Evolutionary conservation across 2,888 invertebrate species (phyloP).

Genomic region (Agriotes lineatus): DNA sequence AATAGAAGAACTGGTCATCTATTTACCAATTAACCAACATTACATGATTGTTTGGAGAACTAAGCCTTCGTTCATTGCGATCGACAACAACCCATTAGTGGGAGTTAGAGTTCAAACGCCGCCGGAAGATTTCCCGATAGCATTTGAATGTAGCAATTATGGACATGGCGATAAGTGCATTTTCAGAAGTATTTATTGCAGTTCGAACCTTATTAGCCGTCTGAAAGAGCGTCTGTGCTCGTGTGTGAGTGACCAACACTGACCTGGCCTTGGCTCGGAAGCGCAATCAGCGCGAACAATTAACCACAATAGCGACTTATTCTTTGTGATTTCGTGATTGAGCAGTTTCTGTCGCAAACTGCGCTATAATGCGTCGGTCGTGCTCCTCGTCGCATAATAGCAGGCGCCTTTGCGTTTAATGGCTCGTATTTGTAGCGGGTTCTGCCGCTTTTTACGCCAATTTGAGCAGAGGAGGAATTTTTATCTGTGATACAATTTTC

Average conservation of each 20-base stretch:
- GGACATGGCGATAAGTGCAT: background rate
- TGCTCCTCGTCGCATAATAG: slow-evolving; percentile 40
- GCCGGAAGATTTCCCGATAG: too few species aligned
- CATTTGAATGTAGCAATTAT: too few species aligned
- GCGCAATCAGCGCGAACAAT: slow-evolving; percentile 30
- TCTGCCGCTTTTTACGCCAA: background rate
- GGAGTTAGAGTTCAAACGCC: too few species aligned
- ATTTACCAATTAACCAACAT: too few species aligned
- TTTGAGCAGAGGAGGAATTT: background rate
- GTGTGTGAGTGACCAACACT: slow-evolving; percentile 38
- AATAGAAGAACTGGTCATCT: too few species aligned
- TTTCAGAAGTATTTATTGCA: background rate
- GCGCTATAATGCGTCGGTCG: slow-evolving; percentile 48
- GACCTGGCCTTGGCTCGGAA: slow-evolving; percentile 35
- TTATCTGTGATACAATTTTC: background rate
- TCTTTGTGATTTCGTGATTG: slow-evolving; percentile 49
- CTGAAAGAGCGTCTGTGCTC: background rate
- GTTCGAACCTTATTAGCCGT: too few species aligned
- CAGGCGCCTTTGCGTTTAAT: slow-evolving; percentile 41
- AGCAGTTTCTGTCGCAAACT: slow-evolving; percentile 51
- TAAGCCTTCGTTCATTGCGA: too few species aligned
- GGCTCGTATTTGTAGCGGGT: slow-evolving; percentile 22
- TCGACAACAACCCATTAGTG: too few species aligned
- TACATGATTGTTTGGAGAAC: too few species aligned
- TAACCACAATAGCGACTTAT: slow-evolving; percentile 35